phyloP scores from a whole-genome alignment of 2,888 invertebrate species.

The Ochropacha duplaris region DNA sequence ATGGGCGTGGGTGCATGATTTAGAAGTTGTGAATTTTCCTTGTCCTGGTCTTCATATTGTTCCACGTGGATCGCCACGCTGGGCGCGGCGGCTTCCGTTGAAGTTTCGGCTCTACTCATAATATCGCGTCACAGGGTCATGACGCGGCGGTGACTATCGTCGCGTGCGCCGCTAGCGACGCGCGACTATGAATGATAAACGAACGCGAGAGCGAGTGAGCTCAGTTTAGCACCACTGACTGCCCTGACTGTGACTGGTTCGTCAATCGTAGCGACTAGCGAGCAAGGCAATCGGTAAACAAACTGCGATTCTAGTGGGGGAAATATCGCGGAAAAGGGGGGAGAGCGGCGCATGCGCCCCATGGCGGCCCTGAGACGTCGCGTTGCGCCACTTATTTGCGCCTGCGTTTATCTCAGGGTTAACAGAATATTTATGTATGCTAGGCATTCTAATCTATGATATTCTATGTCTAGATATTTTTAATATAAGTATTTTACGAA shows the following conservation, averaged over 20 bases:
- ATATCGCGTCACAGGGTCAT: slow-evolving; percentile 79
- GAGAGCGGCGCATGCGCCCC: slow-evolving; percentile 91
- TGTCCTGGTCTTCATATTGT: slow-evolving; percentile 63
- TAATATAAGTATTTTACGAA: background rate
- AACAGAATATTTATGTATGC: slow-evolving; percentile 4
- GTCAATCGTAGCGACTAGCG: slow-evolving; percentile 65
- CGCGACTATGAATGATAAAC: slow-evolving; percentile 66
- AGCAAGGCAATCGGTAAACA: slow-evolving; percentile 76
- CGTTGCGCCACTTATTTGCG: slow-evolving; percentile 47
- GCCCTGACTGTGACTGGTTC: slow-evolving; percentile 71
- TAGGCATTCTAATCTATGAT: background rate
- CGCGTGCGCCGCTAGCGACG: slow-evolving; percentile 76
- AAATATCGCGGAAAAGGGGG: slow-evolving; percentile 85
- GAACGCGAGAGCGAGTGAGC: slow-evolving; percentile 88
- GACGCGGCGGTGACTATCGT: slow-evolving; percentile 61
- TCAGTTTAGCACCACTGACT: slow-evolving; percentile 86
- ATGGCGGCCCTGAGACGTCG: slow-evolving; percentile 83
- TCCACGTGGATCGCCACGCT: slow-evolving; percentile 74
- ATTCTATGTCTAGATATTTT: background rate
- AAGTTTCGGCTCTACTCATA: slow-evolving; percentile 73
- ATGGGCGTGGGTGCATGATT: slow-evolving; percentile 58
- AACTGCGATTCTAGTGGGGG: slow-evolving; percentile 68
- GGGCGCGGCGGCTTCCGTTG: slow-evolving; percentile 72
- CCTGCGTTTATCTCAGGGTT: slow-evolving; percentile 86
- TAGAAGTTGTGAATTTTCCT: slow-evolving; percentile 70